A percentile compares a stretch with the other conserved stretches of the same genome.
Conservation (phyloP, 2,888 invertebrate genomes). For the Cryptus viduatorius region DNA sequence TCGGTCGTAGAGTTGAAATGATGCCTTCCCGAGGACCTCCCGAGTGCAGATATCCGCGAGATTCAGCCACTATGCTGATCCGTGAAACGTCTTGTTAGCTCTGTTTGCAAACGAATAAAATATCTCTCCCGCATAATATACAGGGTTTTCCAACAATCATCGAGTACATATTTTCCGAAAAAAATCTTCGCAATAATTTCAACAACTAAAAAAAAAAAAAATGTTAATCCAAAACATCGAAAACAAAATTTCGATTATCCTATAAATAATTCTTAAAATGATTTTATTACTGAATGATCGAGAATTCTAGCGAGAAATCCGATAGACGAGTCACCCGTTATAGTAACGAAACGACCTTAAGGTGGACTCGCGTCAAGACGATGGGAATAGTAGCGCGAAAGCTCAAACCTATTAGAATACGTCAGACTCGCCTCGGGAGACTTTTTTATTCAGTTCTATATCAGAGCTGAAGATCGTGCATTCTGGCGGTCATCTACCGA, state of each 20-base stretch:
- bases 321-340: slow-evolving; percentile 11
- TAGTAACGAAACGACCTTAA: slow-evolving; percentile 1
- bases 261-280: too few relatives aligned
- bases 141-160: slow-evolving; percentile 1
- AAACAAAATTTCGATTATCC: too few relatives aligned
- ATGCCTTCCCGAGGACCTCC: slow-evolving; percentile 75
- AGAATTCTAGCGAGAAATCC: background rate
- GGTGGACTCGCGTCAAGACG: slow-evolving; percentile 10
- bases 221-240: too few relatives aligned
- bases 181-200: background rate
- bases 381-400: slow-evolving; percentile 69
- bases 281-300: too few relatives aligned
- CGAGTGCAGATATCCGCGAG: slow-evolving; percentile 76
- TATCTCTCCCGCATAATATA: slow-evolving; percentile 33
- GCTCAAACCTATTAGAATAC: slow-evolving; percentile 77
- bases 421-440: slow-evolving; percentile 75
- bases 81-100: slow-evolving; percentile 83
- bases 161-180: background rate
- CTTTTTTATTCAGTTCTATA: slow-evolving; percentile 60
- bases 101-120: slow-evolving; percentile 75
- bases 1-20: slow-evolving; percentile 74
- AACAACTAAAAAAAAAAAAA: too few relatives aligned
- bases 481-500: slow-evolving; percentile 63
- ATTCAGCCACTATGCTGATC: slow-evolving; percentile 78
- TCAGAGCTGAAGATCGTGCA: slow-evolving; percentile 69